Conservation (phyloP, 2,888 invertebrate species). For the Polyommatus icarus region DNA sequence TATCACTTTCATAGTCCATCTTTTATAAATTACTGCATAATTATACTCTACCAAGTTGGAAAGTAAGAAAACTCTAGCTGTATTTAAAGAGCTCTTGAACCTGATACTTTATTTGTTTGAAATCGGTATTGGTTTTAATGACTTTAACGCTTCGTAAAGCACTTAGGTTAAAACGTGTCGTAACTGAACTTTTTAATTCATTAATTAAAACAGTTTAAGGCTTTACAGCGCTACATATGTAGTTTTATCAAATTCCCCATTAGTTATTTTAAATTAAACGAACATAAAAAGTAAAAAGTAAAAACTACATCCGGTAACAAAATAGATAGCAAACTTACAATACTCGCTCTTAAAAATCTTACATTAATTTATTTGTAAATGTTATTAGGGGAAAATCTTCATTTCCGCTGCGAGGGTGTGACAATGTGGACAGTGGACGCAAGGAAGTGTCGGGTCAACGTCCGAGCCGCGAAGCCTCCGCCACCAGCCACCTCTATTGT, state of each 20-base stretch:
- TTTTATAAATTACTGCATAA: neutral
- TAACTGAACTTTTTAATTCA: neutral
- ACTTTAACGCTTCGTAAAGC: constrained; percentile 15
- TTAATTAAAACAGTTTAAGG: constrained; percentile 5
- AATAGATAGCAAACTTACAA: neutral
- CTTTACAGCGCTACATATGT: neutral
- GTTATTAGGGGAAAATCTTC: constrained; percentile 25
- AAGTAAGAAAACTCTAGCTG: constrained; percentile 9
- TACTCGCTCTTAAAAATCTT: constrained; percentile 1
- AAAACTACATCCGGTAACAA: neutral
- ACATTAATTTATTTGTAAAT: constrained; percentile 32
- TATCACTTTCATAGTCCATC: constrained; percentile 1
- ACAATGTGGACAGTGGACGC: constrained; percentile 38
- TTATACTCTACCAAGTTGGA: neutral
- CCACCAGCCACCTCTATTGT: constrained; percentile 32
- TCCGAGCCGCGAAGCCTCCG: constrained; percentile 42
- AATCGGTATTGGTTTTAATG: constrained; percentile 19
- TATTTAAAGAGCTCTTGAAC: neutral
- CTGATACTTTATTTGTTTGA: constrained; percentile 15
- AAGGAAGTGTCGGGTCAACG: constrained; percentile 42
- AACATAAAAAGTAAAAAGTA: neutral
- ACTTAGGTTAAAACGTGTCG: constrained; percentile 8
- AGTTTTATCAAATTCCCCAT: neutral
- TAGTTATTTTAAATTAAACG: neutral
- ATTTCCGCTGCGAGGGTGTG: constrained; percentile 33